Conservation (phyloP, 2,797 vertebrate genomes). For the Masticophis lateralis region DNA sequence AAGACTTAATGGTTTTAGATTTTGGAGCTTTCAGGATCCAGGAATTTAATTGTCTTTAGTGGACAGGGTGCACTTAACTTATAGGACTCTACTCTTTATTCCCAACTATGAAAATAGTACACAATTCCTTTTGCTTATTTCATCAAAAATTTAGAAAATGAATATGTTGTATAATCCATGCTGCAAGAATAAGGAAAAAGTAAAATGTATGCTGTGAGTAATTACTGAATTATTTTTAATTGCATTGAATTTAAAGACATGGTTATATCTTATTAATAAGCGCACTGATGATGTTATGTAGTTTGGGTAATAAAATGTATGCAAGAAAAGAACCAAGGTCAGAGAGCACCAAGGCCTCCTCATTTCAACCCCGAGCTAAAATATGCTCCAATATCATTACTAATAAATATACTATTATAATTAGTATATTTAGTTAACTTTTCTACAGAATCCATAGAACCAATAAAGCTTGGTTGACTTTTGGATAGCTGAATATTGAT, state of each 20-base stretch:
- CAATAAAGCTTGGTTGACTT: slow-evolving; percentile 7
- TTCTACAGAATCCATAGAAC: slow-evolving; percentile 41
- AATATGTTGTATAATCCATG: background rate
- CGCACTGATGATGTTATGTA: no score
- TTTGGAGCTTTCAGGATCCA: background rate
- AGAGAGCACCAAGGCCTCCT: no score
- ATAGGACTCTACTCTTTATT: background rate
- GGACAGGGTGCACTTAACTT: background rate
- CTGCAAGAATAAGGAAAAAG: background rate
- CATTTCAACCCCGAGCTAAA: no score
- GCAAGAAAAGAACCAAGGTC: no score
- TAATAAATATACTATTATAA: background rate
- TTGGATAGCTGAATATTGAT: slow-evolving; percentile 23
- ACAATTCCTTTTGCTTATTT: background rate
- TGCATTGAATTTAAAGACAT: background rate
- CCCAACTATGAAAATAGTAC: background rate
- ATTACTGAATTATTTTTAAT: slow-evolving; percentile 19
- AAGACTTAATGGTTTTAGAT: background rate
- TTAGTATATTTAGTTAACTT: slow-evolving; percentile 1
- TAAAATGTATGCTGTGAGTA: slow-evolving; percentile 19
- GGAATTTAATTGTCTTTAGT: background rate
- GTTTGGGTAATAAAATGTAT: no score
- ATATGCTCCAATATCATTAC: no score
- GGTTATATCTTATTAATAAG: background rate
- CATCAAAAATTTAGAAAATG: background rate